A percentile compares a stretch with the other conserved stretches of the same genome.
Conservation (phyloP, 2,113 vertebrate genomes). For the Corvus moneduloides region DNA sequence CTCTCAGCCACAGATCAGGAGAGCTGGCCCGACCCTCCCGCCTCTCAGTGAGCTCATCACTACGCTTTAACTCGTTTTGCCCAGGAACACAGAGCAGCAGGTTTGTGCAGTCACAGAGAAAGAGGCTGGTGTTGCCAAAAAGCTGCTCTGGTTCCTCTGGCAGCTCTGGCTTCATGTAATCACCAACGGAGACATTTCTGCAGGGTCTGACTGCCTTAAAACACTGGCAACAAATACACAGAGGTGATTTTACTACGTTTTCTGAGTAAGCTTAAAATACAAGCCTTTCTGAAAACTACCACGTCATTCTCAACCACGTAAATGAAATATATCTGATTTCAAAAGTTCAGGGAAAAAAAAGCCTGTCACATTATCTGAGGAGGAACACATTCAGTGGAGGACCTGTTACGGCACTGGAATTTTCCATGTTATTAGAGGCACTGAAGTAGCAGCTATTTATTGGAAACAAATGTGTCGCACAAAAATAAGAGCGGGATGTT, state of each 20-base stretch:
- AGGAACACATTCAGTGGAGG: background rate
- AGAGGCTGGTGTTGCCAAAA: fast-evolving
- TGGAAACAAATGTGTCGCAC: background rate
- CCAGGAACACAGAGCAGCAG: background rate
- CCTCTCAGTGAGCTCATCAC: background rate
- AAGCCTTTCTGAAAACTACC: background rate
- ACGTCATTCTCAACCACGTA: fast-evolving
- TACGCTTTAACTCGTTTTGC: fast-evolving
- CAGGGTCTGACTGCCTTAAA: fast-evolving
- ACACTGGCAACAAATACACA: fast-evolving
- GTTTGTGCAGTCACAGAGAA: too few relatives aligned
- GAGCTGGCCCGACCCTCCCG: background rate
- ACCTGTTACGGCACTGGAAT: background rate
- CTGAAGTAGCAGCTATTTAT: background rate
- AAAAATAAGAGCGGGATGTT: background rate
- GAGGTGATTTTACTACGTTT: fast-evolving
- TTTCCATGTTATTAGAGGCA: background rate
- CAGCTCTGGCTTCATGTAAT: fast-evolving
- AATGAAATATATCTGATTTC: background rate
- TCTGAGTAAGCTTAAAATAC: background rate
- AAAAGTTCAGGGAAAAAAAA: too few relatives aligned
- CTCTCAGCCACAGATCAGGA: background rate
- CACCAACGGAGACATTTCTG: background rate
- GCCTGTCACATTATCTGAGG: background rate
- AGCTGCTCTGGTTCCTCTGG: background rate